phyloP scores from a whole-genome alignment of 2,888 invertebrate species.

The Caenorhabditis sinica region DNA sequence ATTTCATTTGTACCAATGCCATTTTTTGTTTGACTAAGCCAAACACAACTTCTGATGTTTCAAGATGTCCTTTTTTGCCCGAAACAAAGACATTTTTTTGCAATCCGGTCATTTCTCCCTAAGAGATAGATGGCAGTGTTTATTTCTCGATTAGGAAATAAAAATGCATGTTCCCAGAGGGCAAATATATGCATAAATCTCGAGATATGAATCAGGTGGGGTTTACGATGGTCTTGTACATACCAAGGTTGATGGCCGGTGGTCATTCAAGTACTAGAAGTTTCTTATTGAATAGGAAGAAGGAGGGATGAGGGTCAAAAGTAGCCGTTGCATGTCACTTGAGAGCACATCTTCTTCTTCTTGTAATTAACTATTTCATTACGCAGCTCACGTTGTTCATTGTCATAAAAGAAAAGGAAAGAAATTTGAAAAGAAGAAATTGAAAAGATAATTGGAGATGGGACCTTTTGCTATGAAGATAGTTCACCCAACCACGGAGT shows the following conservation, averaged over 20 bases:
- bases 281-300: conserved; percentile 44
- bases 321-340: conserved; percentile 57
- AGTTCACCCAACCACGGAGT: conserved; percentile 15
- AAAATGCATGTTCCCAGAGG: conserved; percentile 41
- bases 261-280: conserved; percentile 47
- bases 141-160: conserved; percentile 21
- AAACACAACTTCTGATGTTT: neutral
- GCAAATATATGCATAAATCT: conserved; percentile 56
- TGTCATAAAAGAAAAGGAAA: conserved; percentile 52
- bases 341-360: conserved; percentile 37
- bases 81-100: conserved; percentile 1
- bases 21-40: neutral
- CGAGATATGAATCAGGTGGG: conserved; percentile 62
- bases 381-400: conserved; percentile 62
- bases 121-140: conserved; percentile 32
- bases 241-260: conserved; percentile 52
- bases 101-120: neutral
- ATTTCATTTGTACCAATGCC: neutral
- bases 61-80: neutral
- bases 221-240: conserved; percentile 50
- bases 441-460: conserved; percentile 57
- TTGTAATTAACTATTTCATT: conserved; percentile 64
- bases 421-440: conserved; percentile 27
- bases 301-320: conserved; percentile 36
- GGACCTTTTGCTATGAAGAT: conserved; percentile 11